Evolutionary conservation across 2,797 vertebrate species (phyloP).

Genomic region (Phylloscopus collybita): DNA sequence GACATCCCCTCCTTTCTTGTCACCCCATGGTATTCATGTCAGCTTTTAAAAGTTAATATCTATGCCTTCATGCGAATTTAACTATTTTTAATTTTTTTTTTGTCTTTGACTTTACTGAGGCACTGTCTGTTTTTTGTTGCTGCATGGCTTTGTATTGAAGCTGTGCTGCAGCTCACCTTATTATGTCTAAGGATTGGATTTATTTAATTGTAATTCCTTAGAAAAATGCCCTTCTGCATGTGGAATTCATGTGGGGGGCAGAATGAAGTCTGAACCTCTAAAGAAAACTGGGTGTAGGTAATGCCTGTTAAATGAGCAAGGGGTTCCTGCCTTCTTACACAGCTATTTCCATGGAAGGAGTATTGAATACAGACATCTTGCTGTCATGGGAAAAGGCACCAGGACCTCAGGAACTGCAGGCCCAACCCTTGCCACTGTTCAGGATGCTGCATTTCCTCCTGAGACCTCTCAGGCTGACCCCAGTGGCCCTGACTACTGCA

Average conservation of each 20-base stretch:
- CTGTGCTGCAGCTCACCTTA: neutral
- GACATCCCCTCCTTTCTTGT: neutral
- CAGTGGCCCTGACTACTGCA: neutral
- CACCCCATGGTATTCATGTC: neutral
- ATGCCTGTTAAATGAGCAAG: neutral
- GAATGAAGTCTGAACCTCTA: neutral
- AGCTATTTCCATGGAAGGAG: neutral
- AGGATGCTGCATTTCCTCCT: neutral
- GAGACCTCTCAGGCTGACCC: neutral
- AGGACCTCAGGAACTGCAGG: neutral
- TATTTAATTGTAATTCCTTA: neutral
- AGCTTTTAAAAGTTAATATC: neutral
- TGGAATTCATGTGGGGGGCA: neutral
- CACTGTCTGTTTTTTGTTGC: neutral
- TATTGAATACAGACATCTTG: neutral
- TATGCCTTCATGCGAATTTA: neutral
- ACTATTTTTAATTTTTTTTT: neutral
- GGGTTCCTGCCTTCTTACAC: neutral
- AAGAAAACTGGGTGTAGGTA: neutral
- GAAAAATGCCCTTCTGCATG: neutral
- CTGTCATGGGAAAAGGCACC: neutral
- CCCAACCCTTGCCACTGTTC: neutral
- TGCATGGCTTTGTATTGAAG: neutral
- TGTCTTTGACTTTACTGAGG: neutral
- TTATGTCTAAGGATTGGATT: neutral